Conservation (phyloP, 2,797 vertebrate genomes). For the Macropus fuliginosus region DNA sequence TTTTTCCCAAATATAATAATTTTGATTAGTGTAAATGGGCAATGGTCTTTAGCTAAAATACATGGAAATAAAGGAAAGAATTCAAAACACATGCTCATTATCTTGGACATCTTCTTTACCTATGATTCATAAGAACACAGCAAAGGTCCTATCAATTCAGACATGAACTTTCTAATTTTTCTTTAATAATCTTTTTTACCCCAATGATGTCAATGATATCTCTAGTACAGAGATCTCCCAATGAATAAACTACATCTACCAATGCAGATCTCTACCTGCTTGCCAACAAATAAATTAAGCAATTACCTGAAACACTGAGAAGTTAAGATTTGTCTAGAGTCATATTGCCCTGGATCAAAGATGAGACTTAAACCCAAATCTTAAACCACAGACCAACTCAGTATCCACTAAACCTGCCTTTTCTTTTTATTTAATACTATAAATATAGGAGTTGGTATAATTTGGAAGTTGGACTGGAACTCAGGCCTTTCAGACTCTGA, state of each 20-base stretch:
- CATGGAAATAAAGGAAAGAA: not conserved
- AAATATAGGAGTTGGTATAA: not conserved
- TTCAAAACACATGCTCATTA: not conserved
- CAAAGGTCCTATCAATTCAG: not conserved
- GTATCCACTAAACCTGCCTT: not conserved
- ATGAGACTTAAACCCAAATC: not conserved
- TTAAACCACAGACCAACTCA: not conserved
- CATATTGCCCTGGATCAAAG: not conserved
- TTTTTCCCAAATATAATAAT: not conserved
- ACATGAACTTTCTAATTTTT: not conserved
- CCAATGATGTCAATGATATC: no score
- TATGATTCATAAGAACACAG: not conserved
- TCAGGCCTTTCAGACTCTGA: not conserved
- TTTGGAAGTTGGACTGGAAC: not conserved
- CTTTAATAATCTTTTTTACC: not conserved
- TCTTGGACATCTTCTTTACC: not conserved
- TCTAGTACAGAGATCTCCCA: not conserved
- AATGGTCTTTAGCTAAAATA: not conserved
- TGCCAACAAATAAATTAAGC: not conserved
- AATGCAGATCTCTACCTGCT: not conserved
- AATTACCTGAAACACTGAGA: not conserved
- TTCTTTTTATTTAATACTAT: not conserved
- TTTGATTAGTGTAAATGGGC: not conserved
- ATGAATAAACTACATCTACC: not conserved
- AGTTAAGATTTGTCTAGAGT: not conserved